phyloP scores from a whole-genome alignment of 2,888 invertebrate genomes.

The Nemapogon koenigi region DNA sequence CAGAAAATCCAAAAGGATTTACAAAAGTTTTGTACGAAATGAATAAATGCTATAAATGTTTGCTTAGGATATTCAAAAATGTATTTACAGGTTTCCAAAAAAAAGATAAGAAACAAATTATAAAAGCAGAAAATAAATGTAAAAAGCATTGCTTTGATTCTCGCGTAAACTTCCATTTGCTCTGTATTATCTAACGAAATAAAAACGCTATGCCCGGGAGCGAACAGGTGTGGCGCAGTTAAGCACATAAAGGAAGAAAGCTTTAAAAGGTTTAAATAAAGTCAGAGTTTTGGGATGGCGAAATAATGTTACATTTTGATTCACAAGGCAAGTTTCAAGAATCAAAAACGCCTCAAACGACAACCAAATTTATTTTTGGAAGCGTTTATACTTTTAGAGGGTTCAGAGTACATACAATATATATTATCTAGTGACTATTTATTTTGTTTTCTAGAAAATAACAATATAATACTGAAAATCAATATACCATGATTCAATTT shows the following conservation, averaged over 20 bases:
- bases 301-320: constrained; percentile 48
- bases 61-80: too few relatives aligned
- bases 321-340: constrained; percentile 26
- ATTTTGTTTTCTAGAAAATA: too few relatives aligned
- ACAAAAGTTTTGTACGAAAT: too few relatives aligned
- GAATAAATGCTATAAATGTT: too few relatives aligned
- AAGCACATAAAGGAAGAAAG: constrained; percentile 52
- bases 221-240: constrained; percentile 52
- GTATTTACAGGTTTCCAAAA: constrained; percentile 34
- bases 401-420: too few relatives aligned
- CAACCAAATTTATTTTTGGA: too few relatives aligned
- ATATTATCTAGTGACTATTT: too few relatives aligned
- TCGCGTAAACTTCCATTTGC: constrained; percentile 32
- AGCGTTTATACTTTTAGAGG: too few relatives aligned
- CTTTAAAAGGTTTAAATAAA: constrained; percentile 52
- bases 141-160: constrained; percentile 27
- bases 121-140: constrained; percentile 4
- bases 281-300: constrained; percentile 40
- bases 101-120: constrained; percentile 12
- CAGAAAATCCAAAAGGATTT: too few relatives aligned
- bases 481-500: too few relatives aligned
- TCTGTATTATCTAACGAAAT: constrained; percentile 37
- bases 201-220: constrained; percentile 46
- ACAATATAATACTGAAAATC: too few relatives aligned
- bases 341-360: too few relatives aligned